Evolutionary conservation across 2,888 invertebrate genomes (phyloP).

Genomic region (Cosmia trapezina): DNA sequence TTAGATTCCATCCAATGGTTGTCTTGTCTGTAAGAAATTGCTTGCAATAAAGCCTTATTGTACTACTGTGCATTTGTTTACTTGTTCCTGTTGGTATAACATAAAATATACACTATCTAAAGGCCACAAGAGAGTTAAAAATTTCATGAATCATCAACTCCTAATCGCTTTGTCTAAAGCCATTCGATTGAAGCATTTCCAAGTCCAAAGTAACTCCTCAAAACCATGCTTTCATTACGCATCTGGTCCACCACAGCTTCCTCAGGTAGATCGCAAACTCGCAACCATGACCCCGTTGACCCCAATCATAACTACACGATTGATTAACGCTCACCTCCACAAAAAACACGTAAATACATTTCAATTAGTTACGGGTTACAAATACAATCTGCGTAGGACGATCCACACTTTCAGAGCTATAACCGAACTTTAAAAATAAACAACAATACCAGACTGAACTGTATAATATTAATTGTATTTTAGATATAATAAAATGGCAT

Average conservation of each 20-base stretch:
- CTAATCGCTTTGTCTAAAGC: background rate
- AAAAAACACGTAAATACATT: constrained; percentile 19
- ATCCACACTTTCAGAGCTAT: constrained; percentile 7
- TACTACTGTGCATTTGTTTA: background rate
- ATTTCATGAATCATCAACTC: background rate
- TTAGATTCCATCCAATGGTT: background rate
- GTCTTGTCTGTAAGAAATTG: background rate
- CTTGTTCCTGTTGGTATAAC: background rate
- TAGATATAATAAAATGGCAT: constrained; percentile 11
- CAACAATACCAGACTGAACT: constrained; percentile 17
- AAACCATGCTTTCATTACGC: constrained; percentile 9
- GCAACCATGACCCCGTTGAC: constrained; percentile 15
- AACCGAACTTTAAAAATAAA: constrained; percentile 37
- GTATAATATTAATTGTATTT: background rate
- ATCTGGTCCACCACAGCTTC: background rate
- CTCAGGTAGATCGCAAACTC: background rate
- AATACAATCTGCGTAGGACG: constrained; percentile 27
- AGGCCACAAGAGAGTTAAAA: background rate
- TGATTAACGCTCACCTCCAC: background rate
- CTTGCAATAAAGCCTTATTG: background rate
- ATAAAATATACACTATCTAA: background rate
- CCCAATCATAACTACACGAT: constrained; percentile 11
- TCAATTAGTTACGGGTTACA: constrained; percentile 24
- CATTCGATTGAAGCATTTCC: background rate
- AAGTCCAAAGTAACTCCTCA: background rate